phyloP scores from a whole-genome alignment of 2,888 invertebrate genomes.

The Leucoptera coffeella region DNA sequence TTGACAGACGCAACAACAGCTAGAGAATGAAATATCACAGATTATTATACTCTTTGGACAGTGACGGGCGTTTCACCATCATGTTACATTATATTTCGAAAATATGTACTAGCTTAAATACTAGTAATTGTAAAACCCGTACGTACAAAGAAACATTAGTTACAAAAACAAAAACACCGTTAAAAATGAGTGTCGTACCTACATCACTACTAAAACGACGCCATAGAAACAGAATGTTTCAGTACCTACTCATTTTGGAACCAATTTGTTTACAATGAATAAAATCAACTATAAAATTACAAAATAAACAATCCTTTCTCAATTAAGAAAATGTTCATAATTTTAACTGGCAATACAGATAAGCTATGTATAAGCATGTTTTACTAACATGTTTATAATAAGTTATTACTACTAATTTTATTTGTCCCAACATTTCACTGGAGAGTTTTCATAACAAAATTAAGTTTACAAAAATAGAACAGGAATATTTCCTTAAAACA shows the following conservation, averaged over 20 bases:
- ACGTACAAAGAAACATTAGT: conserved; percentile 43
- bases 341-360: conserved; percentile 55
- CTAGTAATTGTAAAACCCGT: too few species aligned
- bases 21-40: conserved; percentile 53
- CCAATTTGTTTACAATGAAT: too few species aligned
- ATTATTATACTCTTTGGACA: conserved; percentile 52
- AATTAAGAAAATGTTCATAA: conserved; percentile 54
- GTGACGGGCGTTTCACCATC: conserved; percentile 37
- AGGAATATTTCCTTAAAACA: conserved; percentile 32
- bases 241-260: too few species aligned
- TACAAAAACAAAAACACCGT: too few species aligned
- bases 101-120: too few species aligned
- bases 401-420: conserved; percentile 42
- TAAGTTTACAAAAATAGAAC: conserved; percentile 43
- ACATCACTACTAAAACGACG: too few species aligned
- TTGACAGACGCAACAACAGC: conserved; percentile 53
- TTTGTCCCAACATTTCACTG: conserved; percentile 40
- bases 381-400: conserved; percentile 21
- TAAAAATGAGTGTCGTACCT: too few species aligned
- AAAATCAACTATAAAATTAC: too few species aligned
- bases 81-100: too few species aligned
- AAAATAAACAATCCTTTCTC: conserved; percentile 45
- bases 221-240: too few species aligned
- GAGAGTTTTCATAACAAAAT: conserved; percentile 42
- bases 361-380: conserved; percentile 33